phyloP scores from a whole-genome alignment of 92 coral and sea anemone genomes.

The Nematostella vectensis region DNA sequence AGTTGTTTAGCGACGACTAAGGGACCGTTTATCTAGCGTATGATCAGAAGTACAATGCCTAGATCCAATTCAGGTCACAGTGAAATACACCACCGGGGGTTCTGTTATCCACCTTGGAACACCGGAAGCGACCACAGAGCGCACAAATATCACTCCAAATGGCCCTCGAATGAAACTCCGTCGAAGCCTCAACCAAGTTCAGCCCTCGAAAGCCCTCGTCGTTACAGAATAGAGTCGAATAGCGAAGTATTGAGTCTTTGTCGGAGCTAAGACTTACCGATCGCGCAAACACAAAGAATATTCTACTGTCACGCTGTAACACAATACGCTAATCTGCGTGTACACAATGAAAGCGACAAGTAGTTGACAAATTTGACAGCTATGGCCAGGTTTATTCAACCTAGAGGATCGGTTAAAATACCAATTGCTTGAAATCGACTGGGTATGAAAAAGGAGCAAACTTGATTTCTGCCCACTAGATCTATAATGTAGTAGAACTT shows the following conservation, averaged over 20 bases:
- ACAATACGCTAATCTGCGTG: background rate
- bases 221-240: too few relatives aligned
- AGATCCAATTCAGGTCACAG: conserved; percentile 5
- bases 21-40: background rate
- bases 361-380: conserved; percentile 7
- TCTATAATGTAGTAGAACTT: too few relatives aligned
- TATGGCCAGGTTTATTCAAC: too few relatives aligned
- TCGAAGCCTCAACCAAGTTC: background rate
- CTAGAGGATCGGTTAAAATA: too few relatives aligned
- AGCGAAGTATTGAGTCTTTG: too few relatives aligned
- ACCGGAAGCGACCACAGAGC: conserved; percentile 2
- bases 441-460: too few relatives aligned
- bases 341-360: conserved; percentile 2
- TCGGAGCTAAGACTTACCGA: background rate
- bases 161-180: background rate
- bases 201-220: background rate
- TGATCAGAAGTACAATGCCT: conserved; percentile 3
- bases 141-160: background rate
- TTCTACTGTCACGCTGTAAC: conserved; percentile 5
- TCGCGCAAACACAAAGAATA: background rate
- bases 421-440: too few relatives aligned
- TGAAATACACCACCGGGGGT: conserved; percentile 3
- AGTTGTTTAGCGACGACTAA: background rate
- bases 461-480: too few relatives aligned
- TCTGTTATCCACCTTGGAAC: background rate